phyloP scores from a whole-genome alignment of 2,113 vertebrate genomes.

The Ceyx cyanopectus region DNA sequence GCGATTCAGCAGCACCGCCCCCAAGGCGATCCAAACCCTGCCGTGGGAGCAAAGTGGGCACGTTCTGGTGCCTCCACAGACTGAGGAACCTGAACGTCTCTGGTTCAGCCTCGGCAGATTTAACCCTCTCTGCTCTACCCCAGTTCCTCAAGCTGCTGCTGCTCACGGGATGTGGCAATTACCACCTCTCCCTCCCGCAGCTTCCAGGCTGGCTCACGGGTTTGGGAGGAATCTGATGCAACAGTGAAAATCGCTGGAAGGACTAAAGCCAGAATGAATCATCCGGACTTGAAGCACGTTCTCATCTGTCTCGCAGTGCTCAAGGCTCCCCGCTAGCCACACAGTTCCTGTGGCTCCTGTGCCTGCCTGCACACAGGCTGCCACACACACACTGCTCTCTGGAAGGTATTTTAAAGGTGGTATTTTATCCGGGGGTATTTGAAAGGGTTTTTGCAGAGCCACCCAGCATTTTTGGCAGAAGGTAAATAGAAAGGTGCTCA shows the following conservation, averaged over 20 bases:
- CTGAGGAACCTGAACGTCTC: not conserved
- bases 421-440: not conserved
- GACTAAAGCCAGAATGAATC: not conserved
- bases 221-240: not conserved
- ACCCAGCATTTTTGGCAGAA: not conserved
- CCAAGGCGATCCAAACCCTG: not conserved
- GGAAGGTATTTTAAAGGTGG: not conserved
- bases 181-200: not conserved
- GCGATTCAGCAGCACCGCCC: not conserved
- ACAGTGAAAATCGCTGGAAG: not conserved
- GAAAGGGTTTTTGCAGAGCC: not conserved
- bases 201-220: not conserved
- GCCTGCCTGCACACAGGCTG: fast-evolving
- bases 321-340: not conserved
- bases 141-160: not conserved
- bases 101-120: fast-evolving
- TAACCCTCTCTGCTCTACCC: not conserved
- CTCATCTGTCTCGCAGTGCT: not conserved
- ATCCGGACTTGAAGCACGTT: not conserved
- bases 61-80: not conserved
- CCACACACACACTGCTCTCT: not conserved
- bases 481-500: not conserved
- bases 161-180: not conserved
- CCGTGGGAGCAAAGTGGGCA: fast-evolving
- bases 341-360: not conserved